Evolutionary conservation across 2,797 vertebrate species (phyloP).

Genomic region (Muraenolepis orangiensis): DNA sequence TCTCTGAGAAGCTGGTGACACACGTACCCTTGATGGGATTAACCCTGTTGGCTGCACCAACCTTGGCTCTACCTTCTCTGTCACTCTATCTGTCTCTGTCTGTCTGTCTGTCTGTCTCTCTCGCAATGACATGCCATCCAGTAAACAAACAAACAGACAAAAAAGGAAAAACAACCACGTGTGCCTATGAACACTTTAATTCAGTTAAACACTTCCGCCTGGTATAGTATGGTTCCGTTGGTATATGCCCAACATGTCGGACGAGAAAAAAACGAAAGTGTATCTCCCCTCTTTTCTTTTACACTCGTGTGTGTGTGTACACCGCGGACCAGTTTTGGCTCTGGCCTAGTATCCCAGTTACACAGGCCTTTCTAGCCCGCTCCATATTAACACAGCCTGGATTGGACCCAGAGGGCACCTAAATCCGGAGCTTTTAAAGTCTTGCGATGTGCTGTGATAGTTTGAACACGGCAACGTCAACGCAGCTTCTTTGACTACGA

Average conservation of each 20-base stretch:
- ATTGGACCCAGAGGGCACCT: conserved; percentile 28
- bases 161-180: neutral
- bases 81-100: neutral
- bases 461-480: neutral
- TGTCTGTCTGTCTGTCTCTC: neutral
- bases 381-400: conserved; percentile 55
- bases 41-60: conserved; percentile 63
- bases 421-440: neutral
- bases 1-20: conserved; percentile 56
- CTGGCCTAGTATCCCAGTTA: conserved; percentile 60
- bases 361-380: conserved; percentile 40
- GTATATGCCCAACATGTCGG: neutral
- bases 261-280: neutral
- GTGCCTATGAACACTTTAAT: neutral
- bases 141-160: neutral
- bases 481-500: neutral
- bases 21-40: conserved; percentile 52
- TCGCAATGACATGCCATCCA: neutral
- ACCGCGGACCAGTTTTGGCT: conserved; percentile 33
- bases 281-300: conserved; percentile 14
- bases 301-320: conserved; percentile 19
- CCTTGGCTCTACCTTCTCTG: conserved; percentile 15
- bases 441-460: neutral
- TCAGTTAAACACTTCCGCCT: neutral
- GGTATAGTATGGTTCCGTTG: neutral